Conservation (phyloP, 2,797 vertebrate species). For the Enteromius unitaeniatus region DNA sequence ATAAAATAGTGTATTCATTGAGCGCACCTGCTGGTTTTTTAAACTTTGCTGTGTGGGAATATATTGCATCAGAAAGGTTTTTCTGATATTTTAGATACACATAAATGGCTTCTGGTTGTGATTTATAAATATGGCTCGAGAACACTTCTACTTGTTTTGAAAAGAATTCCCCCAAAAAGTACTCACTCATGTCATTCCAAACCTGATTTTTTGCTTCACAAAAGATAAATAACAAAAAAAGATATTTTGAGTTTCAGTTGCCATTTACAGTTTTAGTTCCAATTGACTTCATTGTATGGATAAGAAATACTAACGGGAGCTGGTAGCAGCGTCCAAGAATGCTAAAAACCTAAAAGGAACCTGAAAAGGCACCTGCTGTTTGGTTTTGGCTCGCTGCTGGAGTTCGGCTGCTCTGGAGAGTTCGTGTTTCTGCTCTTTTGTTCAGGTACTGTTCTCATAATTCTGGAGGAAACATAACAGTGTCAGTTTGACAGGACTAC, state of each 20-base stretch:
- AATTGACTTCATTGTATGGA: neutral
- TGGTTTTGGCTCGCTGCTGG: neutral
- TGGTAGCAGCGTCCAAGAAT: neutral
- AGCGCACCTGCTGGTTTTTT: neutral
- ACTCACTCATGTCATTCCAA: neutral
- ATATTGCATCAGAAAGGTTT: neutral
- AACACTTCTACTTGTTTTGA: neutral
- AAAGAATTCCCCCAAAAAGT: neutral
- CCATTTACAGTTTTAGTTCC: neutral
- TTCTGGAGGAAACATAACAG: constrained; percentile 3
- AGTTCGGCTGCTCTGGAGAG: constrained; percentile 5
- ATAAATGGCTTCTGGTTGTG: neutral
- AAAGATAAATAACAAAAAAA: neutral
- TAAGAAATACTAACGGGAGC: no score
- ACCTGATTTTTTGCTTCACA: neutral
- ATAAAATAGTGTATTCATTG: constrained; percentile 17
- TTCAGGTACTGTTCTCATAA: constrained; percentile 20
- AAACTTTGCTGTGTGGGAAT: neutral
- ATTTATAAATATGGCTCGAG: neutral
- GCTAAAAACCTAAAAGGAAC: neutral
- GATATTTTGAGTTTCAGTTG: no score
- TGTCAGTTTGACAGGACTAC: neutral
- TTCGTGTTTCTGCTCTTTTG: constrained; percentile 13
- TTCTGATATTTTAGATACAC: neutral
- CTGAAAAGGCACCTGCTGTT: neutral